These are phyloP conservation scores for Chitala chitala DNA, from an alignment of 2,113 vertebrate species.

Conservation along the genomic window DNA sequence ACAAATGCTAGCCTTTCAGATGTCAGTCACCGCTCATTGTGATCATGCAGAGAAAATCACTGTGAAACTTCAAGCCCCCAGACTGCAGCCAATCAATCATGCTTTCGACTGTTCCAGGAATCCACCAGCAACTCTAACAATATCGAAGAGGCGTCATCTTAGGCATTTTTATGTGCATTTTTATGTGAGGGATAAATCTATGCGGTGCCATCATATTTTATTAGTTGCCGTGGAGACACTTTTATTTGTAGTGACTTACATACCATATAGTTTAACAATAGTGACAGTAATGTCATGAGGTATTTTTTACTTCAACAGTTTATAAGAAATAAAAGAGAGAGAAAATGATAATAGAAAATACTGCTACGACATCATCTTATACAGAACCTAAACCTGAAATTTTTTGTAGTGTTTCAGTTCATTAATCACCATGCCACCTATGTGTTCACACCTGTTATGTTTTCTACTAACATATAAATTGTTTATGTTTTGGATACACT, in stretches of 20 bases:
- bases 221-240: slow-evolving; percentile 10
- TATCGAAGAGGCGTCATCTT: slow-evolving; percentile 3
- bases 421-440: too few species aligned
- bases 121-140: slow-evolving; percentile 5
- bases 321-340: too few species aligned
- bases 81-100: slow-evolving; percentile 10
- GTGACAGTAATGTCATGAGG: not conserved
- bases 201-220: not conserved
- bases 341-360: too few species aligned
- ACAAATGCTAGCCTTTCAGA: slow-evolving; percentile 1
- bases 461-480: too few species aligned
- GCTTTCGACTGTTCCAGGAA: not conserved
- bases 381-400: too few species aligned
- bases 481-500: too few species aligned
- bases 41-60: not conserved
- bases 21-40: slow-evolving; percentile 8
- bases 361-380: too few species aligned
- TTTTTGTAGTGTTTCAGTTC: too few species aligned
- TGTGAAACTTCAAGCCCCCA: not conserved
- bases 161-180: not conserved
- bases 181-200: not conserved
- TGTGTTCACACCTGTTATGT: too few species aligned
- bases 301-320: not conserved
- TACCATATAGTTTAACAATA: not conserved
- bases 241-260: not conserved